Evolutionary conservation across 2,888 invertebrate species (phyloP).

Genomic region (Cryptocephalus moraei): DNA sequence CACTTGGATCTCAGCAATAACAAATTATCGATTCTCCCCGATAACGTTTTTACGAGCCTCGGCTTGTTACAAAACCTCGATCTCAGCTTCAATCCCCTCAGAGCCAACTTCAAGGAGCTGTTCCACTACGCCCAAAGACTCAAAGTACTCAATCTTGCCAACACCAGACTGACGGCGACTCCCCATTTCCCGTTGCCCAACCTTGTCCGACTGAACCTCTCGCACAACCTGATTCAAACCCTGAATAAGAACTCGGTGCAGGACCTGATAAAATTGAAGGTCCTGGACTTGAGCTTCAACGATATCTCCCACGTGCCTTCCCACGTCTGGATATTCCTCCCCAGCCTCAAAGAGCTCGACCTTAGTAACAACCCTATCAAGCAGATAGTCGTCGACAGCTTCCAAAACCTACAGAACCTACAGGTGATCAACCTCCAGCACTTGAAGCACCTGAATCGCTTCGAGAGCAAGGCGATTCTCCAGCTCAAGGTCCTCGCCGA

Average conservation of each 20-base stretch:
- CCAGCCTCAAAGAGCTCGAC: slow-evolving; percentile 64
- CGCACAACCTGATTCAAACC: slow-evolving; percentile 63
- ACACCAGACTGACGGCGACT: slow-evolving; percentile 64
- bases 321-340: slow-evolving; percentile 62
- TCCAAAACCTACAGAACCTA: slow-evolving; percentile 57
- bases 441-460: slow-evolving; percentile 59
- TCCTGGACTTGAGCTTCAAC: slow-evolving; percentile 68
- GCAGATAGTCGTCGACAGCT: slow-evolving; percentile 60
- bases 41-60: slow-evolving; percentile 78
- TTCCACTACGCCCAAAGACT: slow-evolving; percentile 78
- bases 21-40: slow-evolving; percentile 73
- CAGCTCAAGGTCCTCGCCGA: slow-evolving; percentile 62
- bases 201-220: slow-evolving; percentile 69
- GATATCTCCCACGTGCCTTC: slow-evolving; percentile 53
- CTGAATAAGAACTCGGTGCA: slow-evolving; percentile 61
- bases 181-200: slow-evolving; percentile 70
- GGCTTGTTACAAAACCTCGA: slow-evolving; percentile 69
- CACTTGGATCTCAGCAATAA: slow-evolving; percentile 70
- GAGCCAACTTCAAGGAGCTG: slow-evolving; percentile 78
- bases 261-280: slow-evolving; percentile 58
- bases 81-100: slow-evolving; percentile 67
- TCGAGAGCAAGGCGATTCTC: slow-evolving; percentile 65
- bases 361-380: slow-evolving; percentile 73
- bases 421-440: slow-evolving; percentile 67
- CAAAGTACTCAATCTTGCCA: slow-evolving; percentile 64